These are phyloP conservation scores for Trissolcus basalis DNA, from an alignment of 1,140 invertebrate species.

Conservation along the genomic window DNA sequence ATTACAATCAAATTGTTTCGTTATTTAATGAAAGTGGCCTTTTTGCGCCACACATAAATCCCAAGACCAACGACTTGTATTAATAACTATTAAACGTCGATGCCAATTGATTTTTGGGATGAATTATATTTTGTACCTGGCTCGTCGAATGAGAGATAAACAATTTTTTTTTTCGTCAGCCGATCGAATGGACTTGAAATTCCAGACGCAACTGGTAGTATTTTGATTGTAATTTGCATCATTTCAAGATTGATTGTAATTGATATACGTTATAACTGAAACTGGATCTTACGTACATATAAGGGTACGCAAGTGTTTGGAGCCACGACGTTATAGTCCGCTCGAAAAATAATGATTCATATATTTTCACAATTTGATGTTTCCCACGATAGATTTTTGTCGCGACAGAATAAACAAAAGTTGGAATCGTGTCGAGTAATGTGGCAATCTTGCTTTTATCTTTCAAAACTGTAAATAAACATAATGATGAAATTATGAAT, in stretches of 20 bases:
- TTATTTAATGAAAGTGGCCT: conserved; percentile 49
- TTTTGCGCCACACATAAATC: conserved; percentile 28
- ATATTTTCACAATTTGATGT: not conserved
- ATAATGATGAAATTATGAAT: not conserved
- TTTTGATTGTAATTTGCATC: no score
- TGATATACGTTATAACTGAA: no score
- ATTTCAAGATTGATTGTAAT: no score
- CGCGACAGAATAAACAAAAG: no score
- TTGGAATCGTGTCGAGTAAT: no score
- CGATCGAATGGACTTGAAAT: conserved; percentile 32
- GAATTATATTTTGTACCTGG: conserved; percentile 29
- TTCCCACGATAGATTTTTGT: no score
- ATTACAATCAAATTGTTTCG: conserved; percentile 52
- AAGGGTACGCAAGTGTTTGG: no score
- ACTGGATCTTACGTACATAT: no score
- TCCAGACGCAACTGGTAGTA: conserved; percentile 6
- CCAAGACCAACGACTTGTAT: conserved; percentile 27
- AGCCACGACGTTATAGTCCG: no score
- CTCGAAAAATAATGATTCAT: no score
- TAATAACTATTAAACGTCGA: conserved; percentile 46
- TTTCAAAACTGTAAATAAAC: conserved; percentile 1
- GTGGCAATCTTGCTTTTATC: conserved; percentile 8
- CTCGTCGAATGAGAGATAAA: conserved; percentile 23
- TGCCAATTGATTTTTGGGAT: conserved; percentile 48
- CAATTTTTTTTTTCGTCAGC: conserved; percentile 22